Percentiles rank a stretch among this genome's conserved stretches.
These are phyloP conservation scores for Chelmon rostratus DNA, from an alignment of 2,797 vertebrate species.

Conservation along the genomic window DNA sequence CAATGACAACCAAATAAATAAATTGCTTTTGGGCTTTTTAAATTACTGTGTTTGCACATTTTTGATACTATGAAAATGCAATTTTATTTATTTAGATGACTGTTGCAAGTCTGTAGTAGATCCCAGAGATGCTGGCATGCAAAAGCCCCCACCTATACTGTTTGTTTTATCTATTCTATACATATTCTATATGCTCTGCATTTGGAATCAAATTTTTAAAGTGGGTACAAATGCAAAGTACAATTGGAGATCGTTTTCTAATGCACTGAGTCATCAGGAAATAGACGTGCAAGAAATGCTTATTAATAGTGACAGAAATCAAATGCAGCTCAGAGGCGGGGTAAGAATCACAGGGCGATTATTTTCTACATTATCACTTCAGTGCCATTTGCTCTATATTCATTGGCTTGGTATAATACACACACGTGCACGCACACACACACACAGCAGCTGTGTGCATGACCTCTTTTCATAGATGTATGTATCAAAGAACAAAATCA, in stretches of 20 bases:
- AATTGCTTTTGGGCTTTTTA: background rate
- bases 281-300: slow-evolving; percentile 42
- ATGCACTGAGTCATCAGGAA: slow-evolving; percentile 44
- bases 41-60: background rate
- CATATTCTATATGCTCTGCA: background rate
- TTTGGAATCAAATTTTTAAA: slow-evolving; percentile 19
- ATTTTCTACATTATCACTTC: slow-evolving; percentile 73
- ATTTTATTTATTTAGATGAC: background rate
- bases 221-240: slow-evolving; percentile 10
- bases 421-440: slow-evolving; percentile 9
- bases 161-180: too few species aligned
- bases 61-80: too few species aligned
- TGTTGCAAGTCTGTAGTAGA: background rate
- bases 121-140: background rate
- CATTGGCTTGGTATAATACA: slow-evolving; percentile 63
- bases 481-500: slow-evolving; percentile 81
- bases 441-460: slow-evolving; percentile 68
- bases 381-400: slow-evolving; percentile 71
- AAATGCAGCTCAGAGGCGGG: slow-evolving; percentile 51
- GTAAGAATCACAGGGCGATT: slow-evolving; percentile 61
- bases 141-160: background rate
- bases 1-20: background rate
- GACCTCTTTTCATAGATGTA: slow-evolving; percentile 74
- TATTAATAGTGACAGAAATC: slow-evolving; percentile 62
- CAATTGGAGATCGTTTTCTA: slow-evolving; percentile 21